These are phyloP conservation scores for Chaetops frenatus DNA, from an alignment of 2,113 vertebrate species.

Conservation along the genomic window DNA sequence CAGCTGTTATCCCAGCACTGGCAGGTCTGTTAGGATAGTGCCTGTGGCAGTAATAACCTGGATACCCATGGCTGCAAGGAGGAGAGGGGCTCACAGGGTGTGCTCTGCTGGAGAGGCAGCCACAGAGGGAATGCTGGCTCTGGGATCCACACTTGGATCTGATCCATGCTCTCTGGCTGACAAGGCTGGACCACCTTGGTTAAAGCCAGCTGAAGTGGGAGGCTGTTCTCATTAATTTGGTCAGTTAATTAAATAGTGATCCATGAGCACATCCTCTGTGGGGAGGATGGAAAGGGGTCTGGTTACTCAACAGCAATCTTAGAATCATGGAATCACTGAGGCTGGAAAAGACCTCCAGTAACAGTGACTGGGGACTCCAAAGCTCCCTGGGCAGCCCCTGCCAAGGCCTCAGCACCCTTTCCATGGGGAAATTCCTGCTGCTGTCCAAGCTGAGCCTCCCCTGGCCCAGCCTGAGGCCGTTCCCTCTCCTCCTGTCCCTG, in stretches of 20 bases:
- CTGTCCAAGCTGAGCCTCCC: background rate
- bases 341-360: background rate
- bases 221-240: background rate
- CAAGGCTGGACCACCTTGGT: background rate
- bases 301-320: background rate
- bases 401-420: background rate
- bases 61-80: background rate
- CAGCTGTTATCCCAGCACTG: accelerated
- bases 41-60: too few species aligned
- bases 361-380: background rate
- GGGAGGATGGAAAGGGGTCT: background rate
- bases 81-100: background rate
- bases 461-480: background rate
- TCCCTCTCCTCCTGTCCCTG: background rate
- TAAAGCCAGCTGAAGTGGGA: background rate
- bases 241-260: background rate
- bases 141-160: background rate
- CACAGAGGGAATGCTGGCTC: background rate
- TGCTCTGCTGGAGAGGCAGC: background rate
- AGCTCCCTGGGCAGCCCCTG: background rate
- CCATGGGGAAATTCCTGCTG: background rate
- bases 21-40: accelerated
- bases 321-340: background rate
- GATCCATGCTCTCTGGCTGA: too few species aligned
- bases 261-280: background rate